A percentile compares a stretch with the other conserved stretches of the same genome.
phyloP scores from a whole-genome alignment of 2,113 vertebrate species.

The Montifringilla adamsi region DNA sequence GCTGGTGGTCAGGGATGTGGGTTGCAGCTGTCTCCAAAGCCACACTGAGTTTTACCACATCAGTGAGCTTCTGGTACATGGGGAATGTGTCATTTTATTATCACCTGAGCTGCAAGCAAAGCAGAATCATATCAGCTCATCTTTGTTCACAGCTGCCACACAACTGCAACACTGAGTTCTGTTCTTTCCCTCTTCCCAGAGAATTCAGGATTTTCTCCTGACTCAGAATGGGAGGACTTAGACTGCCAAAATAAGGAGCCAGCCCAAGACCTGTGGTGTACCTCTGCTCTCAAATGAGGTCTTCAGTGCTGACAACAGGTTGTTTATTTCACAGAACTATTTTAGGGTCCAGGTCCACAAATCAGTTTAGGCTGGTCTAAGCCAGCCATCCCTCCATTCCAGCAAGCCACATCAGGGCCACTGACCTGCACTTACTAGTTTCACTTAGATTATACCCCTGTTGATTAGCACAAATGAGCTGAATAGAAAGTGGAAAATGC shows the following conservation, averaged over 20 bases:
- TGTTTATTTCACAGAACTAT: neutral
- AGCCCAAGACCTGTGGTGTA: neutral
- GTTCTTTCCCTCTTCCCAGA: neutral
- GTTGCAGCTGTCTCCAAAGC: neutral
- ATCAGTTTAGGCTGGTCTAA: neutral
- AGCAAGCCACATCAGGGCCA: neutral
- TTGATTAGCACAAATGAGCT: neutral
- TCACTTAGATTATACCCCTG: neutral
- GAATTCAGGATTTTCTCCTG: neutral
- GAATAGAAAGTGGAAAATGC: neutral
- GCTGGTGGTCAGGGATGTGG: neutral
- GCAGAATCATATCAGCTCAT: fast-evolving
- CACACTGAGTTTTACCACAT: neutral
- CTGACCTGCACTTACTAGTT: neutral
- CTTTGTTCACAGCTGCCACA: neutral
- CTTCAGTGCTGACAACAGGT: neutral
- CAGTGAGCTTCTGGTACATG: neutral
- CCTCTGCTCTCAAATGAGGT: neutral
- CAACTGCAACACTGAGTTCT: neutral
- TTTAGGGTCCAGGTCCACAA: neutral
- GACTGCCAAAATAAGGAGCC: neutral
- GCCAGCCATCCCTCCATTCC: neutral
- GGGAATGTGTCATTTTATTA: neutral
- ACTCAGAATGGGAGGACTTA: neutral
- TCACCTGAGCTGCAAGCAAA: neutral